A percentile compares a stretch with the other conserved stretches of the same genome.
Conservation (phyloP, 2,888 invertebrate species). For the Drosophila leonis region DNA sequence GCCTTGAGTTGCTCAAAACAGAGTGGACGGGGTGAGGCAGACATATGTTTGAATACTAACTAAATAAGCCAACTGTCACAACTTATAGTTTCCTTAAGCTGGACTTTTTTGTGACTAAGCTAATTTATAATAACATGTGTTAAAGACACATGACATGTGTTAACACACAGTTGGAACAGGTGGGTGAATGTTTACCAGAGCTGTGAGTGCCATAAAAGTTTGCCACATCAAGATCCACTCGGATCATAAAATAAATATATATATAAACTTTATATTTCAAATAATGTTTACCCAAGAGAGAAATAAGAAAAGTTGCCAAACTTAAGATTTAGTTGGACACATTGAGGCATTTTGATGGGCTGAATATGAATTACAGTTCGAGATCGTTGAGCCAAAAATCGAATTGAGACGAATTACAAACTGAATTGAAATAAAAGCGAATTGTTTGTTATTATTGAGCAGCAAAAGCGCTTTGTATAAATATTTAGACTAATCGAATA, state of each 20-base stretch:
- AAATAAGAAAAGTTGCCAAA: constrained; percentile 22
- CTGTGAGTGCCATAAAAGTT: constrained; percentile 44
- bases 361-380: constrained; percentile 25
- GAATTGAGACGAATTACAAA: constrained; percentile 44
- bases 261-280: constrained; percentile 49
- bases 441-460: constrained; percentile 60
- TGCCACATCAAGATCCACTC: constrained; percentile 43
- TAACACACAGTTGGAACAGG: constrained; percentile 31
- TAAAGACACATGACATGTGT: background rate
- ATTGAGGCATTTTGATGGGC: constrained; percentile 12
- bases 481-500: constrained; percentile 58
- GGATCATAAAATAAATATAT: constrained; percentile 71
- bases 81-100: constrained; percentile 1
- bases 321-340: background rate
- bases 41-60: constrained; percentile 14
- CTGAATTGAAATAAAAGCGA: constrained; percentile 19
- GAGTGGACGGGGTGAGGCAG: background rate
- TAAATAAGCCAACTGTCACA: background rate
- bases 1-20: constrained; percentile 30
- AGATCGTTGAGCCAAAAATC: constrained; percentile 11
- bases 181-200: constrained; percentile 21
- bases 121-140: background rate
- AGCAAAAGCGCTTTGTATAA: constrained; percentile 45
- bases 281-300: constrained; percentile 61
- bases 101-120: background rate